A percentile compares a stretch with the other conserved stretches of the same genome.
Evolutionary conservation across 2,888 invertebrate genomes (phyloP).

Genomic region (Sphaerophoria taeniata): DNA sequence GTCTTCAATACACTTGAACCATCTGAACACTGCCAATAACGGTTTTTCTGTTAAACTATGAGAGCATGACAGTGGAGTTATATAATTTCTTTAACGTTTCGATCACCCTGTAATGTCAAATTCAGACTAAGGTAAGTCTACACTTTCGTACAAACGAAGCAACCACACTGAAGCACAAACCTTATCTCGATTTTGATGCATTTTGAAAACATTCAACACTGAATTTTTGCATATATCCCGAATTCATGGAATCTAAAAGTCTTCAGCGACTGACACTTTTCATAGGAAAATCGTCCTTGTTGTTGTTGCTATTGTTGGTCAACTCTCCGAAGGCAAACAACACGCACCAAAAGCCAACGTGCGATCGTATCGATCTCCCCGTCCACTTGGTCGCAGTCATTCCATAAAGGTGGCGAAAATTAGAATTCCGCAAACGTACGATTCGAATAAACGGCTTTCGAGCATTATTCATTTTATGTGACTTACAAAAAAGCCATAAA

Average conservation of each 20-base stretch:
- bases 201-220: conserved; percentile 8
- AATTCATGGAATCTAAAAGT: conserved; percentile 62
- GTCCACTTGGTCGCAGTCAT: background rate
- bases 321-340: conserved; percentile 2
- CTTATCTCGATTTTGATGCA: conserved; percentile 24
- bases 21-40: no score
- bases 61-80: no score
- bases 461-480: conserved; percentile 71
- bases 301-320: background rate
- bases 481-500: conserved; percentile 64
- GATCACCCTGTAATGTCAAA: no score
- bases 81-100: no score
- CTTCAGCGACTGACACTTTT: conserved; percentile 57
- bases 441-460: conserved; percentile 70
- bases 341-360: conserved; percentile 33
- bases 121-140: no score
- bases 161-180: conserved; percentile 7
- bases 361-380: conserved; percentile 62
- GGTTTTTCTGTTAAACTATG: no score
- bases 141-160: background rate
- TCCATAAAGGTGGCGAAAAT: conserved; percentile 34
- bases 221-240: conserved; percentile 30
- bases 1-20: no score
- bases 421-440: conserved; percentile 69
- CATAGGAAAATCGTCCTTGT: conserved; percentile 47